phyloP scores from a whole-genome alignment of 2,888 invertebrate species.

The Tinea semifulvella region DNA sequence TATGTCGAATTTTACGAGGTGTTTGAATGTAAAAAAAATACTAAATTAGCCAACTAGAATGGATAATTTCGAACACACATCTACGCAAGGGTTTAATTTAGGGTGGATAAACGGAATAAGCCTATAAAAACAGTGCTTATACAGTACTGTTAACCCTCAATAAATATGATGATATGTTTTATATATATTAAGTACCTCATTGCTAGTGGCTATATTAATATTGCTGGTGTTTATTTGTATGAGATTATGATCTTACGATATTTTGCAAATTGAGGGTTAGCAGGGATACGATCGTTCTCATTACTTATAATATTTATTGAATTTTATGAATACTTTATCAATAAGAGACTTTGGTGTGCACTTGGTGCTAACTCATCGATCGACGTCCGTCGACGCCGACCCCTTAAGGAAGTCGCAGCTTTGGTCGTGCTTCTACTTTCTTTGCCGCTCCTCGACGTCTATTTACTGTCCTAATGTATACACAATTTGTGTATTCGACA shows the following conservation, averaged over 20 bases:
- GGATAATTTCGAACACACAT: too few relatives aligned
- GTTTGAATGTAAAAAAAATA: too few relatives aligned
- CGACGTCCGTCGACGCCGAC: slow-evolving; percentile 2
- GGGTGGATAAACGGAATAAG: too few relatives aligned
- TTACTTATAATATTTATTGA: slow-evolving; percentile 6
- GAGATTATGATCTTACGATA: background rate
- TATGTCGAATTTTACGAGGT: too few relatives aligned
- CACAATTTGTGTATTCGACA: slow-evolving; percentile 5
- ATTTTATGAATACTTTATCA: slow-evolving; percentile 6
- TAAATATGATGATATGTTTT: background rate
- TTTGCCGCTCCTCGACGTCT: background rate
- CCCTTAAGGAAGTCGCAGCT: background rate
- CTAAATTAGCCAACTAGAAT: too few relatives aligned
- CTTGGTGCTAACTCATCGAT: slow-evolving; percentile 40
- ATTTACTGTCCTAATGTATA: background rate
- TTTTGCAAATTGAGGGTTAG: slow-evolving; percentile 2
- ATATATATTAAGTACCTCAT: too few relatives aligned
- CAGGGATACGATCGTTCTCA: slow-evolving; percentile 2
- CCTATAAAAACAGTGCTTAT: too few relatives aligned
- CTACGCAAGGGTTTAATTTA: too few relatives aligned
- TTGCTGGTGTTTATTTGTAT: background rate
- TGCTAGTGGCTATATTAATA: background rate
- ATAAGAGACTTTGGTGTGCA: slow-evolving; percentile 31
- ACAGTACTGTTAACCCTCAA: background rate
- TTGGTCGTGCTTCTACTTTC: background rate